Percentiles rank a stretch among this genome's conserved stretches.
Evolutionary conservation across 2,113 vertebrate species (phyloP).

Genomic region (Tachuris rubrigastra): DNA sequence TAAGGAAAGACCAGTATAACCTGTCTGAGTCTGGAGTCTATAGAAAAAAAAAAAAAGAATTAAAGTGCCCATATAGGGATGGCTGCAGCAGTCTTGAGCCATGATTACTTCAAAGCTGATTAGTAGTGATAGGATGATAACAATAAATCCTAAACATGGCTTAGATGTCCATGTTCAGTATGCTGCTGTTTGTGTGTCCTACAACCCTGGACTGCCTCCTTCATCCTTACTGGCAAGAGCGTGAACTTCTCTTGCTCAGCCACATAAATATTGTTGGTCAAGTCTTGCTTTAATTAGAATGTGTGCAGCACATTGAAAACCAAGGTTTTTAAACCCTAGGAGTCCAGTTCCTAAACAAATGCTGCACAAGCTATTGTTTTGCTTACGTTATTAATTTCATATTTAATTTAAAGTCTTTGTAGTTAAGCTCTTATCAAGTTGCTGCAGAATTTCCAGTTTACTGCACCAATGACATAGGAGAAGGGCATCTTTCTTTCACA

Average conservation of each 20-base stretch:
- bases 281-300: background rate
- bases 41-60: background rate
- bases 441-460: constrained; percentile 28
- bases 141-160: background rate
- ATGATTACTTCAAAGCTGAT: background rate
- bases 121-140: background rate
- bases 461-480: background rate
- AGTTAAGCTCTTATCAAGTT: constrained; percentile 34
- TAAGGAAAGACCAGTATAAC: background rate
- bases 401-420: constrained; percentile 10
- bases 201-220: background rate
- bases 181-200: background rate
- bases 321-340: background rate
- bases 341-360: background rate
- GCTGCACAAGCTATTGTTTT: background rate
- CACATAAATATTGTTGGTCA: background rate
- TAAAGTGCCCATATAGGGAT: background rate
- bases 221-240: background rate
- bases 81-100: background rate
- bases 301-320: background rate
- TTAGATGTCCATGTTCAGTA: background rate
- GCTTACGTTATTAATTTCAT: background rate
- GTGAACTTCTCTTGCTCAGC: background rate
- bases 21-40: background rate
- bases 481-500: background rate